Evolutionary conservation across 2,888 invertebrate species (phyloP), one percentile per base, ranked within the genome.

Genomic region (Neoitamus cyanurus): DNA sequence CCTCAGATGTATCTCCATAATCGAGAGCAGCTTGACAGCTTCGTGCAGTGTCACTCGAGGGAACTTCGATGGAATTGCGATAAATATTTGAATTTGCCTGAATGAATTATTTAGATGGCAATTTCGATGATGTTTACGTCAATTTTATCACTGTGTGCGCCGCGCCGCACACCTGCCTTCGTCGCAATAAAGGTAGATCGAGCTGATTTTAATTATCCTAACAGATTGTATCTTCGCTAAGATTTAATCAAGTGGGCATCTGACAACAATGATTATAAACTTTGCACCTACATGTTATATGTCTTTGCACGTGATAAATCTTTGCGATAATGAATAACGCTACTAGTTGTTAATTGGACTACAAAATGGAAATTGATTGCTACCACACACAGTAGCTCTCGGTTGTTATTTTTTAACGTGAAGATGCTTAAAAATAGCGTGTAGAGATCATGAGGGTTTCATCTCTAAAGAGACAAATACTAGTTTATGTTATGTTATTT

Each of bases 1-100:
- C 82, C n/a, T 69, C 25, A 69, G 69, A n/a, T 15, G 68, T 25
- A 69, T 37, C 28, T 68, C 37, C 69, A 82, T 82, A 69, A 82
- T 46, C 48, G 78, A 78, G 78, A 78, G 78, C 58, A 48, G 78
- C 48, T 48, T 78, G 48, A 31, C 78, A 46, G 9, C 48, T 58
- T 78, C 46, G 30, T 31, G 15, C 46, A 6, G 28, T 48, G 30
- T 48, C 37, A 77, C 3, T 70, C 31, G n/a, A 31, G 30, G 31
- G 31, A 11, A 25, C 31, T 30, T 30, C 34, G 34, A 31, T 30
- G 13, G 70, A 70, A 70, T 15, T 15, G 58, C 58, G 58, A 58
- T 58, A 58, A 58, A 58, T 58, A 20, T 58, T 25, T 58, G 15
- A 58, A 58, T 58, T 58, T 58, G 58, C 58, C 58, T 58, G 58